Evolutionary conservation across 2,888 invertebrate genomes (phyloP), one percentile per base, ranked within the genome.

Genomic region (Diadromus collaris): DNA sequence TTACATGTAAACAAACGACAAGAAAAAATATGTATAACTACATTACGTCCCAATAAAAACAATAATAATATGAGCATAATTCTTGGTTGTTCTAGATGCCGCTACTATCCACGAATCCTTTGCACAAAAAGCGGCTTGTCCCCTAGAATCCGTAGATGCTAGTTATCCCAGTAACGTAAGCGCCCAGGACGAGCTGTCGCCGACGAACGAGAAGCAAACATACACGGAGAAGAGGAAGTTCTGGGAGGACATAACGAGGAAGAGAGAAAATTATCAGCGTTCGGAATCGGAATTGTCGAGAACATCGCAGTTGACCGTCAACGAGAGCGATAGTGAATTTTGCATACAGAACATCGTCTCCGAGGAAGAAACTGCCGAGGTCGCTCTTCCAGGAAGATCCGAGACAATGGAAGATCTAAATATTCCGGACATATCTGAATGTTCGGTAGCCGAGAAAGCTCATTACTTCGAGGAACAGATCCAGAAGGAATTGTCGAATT

Each of bases 391-490:
- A 44, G 82, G 65, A 5, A 86, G 86, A 34, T 89, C 89, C 0
- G 89, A 89, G 68, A 88, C 89, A 0, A 82, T 87, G 63, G 88
- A 88, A 41, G 88, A 88, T 64, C 63, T 86, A 6, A 86, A 87
- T 60, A 81, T 90, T 24, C 89, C 89, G 0, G 93, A 93, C 82
- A 91, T 93, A 6, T 93, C 92, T n/a, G 92, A 92, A 34, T 91
- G 92, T 81, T 92, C 92, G 54, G 92, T 93, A 1, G 92, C 92
- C 75, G 91, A 92, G 56, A 92, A 93, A 78, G 93, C 93, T 69
- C 92, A 92, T 79, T 93, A 93, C 74, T 93, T 93, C 83, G 94
- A 94, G 86, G 92, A 93, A 82, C 93, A 93, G 84, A 93, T 94
- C 73, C 93, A 93, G 83, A 93, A 92, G 79, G 94, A 94, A 83